Percentiles rank a stretch among this genome's conserved stretches.
phyloP scores from a whole-genome alignment of 2,113 vertebrate genomes.

The Puntigrus tetrazona region DNA sequence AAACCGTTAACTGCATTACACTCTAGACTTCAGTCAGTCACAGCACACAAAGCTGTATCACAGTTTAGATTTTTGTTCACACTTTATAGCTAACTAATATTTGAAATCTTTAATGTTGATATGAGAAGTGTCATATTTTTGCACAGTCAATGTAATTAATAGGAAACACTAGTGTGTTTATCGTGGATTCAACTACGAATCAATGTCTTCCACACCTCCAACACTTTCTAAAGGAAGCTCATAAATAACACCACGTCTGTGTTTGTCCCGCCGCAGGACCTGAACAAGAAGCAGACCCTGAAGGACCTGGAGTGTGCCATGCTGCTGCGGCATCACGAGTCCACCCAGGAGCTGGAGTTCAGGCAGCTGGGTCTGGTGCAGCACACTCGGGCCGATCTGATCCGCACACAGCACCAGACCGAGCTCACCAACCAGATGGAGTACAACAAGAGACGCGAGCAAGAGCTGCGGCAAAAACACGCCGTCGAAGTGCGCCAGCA shows the following conservation, averaged over 20 bases:
- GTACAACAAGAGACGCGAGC: constrained; percentile 90
- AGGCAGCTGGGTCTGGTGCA: constrained; percentile 85
- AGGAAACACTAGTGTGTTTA: background rate
- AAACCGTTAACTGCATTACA: too few species aligned
- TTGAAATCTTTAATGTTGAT: background rate
- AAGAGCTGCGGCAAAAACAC: constrained; percentile 90
- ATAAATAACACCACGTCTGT: background rate
- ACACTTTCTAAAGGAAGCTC: background rate
- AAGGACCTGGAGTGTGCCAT: constrained; percentile 89
- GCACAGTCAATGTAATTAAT: background rate
- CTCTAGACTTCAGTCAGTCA: too few species aligned
- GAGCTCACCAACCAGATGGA: constrained; percentile 94
- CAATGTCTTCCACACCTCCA: background rate
- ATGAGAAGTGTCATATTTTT: background rate
- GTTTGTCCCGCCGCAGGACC: constrained; percentile 72
- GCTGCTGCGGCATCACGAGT: constrained; percentile 88
- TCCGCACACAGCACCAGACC: constrained; percentile 91
- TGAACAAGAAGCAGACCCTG: constrained; percentile 92
- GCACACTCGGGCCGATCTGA: constrained; percentile 86
- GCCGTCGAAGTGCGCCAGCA: constrained; percentile 91
- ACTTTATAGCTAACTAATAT: too few species aligned
- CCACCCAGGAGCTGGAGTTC: constrained; percentile 88
- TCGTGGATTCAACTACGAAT: background rate
- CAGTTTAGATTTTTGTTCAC: background rate
- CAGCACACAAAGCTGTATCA: background rate